These are phyloP conservation scores for Pristiophorus japonicus DNA, from an alignment of 2,113 vertebrate species.

Conservation along the genomic window DNA sequence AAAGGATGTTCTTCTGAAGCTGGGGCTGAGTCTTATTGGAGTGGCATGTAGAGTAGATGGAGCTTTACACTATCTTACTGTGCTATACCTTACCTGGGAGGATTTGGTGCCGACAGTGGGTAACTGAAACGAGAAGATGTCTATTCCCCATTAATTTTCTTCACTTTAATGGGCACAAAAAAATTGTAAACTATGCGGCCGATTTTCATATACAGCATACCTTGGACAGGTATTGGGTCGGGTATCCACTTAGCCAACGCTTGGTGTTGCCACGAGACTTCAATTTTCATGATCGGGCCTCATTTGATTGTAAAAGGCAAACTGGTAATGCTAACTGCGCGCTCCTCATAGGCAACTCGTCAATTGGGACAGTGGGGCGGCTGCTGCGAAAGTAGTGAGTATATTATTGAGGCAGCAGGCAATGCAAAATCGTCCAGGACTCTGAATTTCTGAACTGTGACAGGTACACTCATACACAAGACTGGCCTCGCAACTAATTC, in stretches of 20 bases:
- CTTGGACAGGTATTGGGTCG: neutral
- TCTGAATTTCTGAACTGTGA: neutral
- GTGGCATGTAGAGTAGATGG: too few relatives aligned
- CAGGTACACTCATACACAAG: neutral
- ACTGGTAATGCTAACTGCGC: neutral
- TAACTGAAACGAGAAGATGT: neutral
- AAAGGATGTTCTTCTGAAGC: neutral
- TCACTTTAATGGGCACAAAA: neutral
- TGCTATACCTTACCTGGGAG: neutral
- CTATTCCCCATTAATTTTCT: neutral
- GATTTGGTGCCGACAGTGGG: neutral
- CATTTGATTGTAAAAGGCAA: neutral
- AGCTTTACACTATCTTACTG: neutral
- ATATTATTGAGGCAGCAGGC: neutral
- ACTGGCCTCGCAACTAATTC: neutral
- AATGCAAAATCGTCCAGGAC: neutral
- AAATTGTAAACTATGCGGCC: neutral
- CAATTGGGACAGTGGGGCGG: neutral
- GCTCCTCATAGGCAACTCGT: neutral
- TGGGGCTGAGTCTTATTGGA: too few relatives aligned
- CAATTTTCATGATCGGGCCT: neutral
- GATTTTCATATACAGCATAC: neutral
- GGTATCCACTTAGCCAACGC: neutral
- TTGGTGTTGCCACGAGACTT: neutral
- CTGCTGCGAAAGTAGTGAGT: neutral